phyloP scores from a whole-genome alignment of 1,140 invertebrate genomes.

The Drosophila lini region DNA sequence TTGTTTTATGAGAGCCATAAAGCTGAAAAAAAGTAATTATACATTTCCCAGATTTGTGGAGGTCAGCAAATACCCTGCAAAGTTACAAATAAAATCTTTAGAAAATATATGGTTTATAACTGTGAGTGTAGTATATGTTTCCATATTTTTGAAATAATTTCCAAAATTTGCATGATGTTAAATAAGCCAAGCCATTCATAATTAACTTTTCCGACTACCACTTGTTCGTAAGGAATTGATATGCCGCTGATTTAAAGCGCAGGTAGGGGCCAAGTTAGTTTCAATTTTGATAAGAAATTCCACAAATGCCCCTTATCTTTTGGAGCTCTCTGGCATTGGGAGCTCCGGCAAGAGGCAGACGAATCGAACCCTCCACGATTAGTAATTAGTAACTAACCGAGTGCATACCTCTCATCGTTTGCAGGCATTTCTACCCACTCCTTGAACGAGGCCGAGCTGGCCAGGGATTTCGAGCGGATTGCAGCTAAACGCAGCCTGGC shows the following conservation, averaged over 20 bases:
- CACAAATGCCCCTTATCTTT: slow-evolving; percentile 65
- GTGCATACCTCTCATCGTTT: slow-evolving; percentile 7
- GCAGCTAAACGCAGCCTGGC: slow-evolving; percentile 86
- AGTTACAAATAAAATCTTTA: background rate
- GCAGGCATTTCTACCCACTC: slow-evolving; percentile 91
- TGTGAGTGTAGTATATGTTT: too few relatives aligned
- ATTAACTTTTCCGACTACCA: background rate
- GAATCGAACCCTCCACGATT: slow-evolving; percentile 30
- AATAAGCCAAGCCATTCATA: background rate
- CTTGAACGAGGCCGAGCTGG: slow-evolving; percentile 92
- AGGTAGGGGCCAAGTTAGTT: slow-evolving; percentile 63
- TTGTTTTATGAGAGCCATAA: slow-evolving; percentile 17
- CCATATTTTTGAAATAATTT: too few relatives aligned
- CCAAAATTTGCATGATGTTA: too few relatives aligned
- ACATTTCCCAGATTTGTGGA: background rate
- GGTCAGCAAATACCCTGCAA: background rate
- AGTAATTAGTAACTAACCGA: slow-evolving; percentile 40
- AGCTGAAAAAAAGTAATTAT: slow-evolving; percentile 37
- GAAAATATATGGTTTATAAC: background rate
- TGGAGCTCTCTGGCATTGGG: slow-evolving; percentile 35
- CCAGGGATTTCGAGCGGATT: slow-evolving; percentile 88
- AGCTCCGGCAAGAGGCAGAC: slow-evolving; percentile 24
- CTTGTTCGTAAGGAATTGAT: slow-evolving; percentile 5
- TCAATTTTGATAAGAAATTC: slow-evolving; percentile 76
- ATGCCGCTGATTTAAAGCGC: slow-evolving; percentile 33